These are phyloP conservation scores for Cololabis saira DNA, from an alignment of 2,113 vertebrate species.

Conservation along the genomic window DNA sequence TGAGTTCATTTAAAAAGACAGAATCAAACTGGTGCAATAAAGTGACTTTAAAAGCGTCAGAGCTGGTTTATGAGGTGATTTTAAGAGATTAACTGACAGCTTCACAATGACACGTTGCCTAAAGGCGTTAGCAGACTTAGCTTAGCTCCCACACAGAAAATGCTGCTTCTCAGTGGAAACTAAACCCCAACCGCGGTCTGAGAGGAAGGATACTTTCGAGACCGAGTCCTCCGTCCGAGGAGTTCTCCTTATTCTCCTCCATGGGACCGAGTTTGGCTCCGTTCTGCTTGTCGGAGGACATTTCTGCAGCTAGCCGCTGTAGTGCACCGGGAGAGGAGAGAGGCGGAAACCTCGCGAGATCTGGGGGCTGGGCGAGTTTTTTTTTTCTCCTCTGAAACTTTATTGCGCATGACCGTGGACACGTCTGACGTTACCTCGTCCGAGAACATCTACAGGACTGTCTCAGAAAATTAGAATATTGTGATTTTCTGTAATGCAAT, in stretches of 20 bases:
- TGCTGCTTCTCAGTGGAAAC: background rate
- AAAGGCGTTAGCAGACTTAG: conserved; percentile 48
- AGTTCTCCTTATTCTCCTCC: conserved; percentile 89
- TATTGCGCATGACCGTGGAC: too few species aligned
- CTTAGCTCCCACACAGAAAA: conserved; percentile 11
- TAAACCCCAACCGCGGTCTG: too few species aligned
- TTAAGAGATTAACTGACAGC: background rate
- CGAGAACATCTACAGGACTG: too few species aligned
- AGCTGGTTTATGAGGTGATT: too few species aligned
- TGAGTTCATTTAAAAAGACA: too few species aligned
- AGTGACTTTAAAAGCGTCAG: too few species aligned
- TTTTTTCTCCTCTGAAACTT: too few species aligned
- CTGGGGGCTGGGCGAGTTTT: background rate
- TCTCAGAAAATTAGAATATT: too few species aligned
- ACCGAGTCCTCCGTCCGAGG: conserved; percentile 79
- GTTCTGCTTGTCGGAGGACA: conserved; percentile 79
- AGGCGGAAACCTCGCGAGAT: conserved; percentile 49
- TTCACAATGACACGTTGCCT: conserved; percentile 75
- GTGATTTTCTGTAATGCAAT: too few species aligned
- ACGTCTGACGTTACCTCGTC: too few species aligned
- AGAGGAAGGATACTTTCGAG: conserved; percentile 92
- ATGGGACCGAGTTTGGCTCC: conserved; percentile 66
- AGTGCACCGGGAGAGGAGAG: conserved; percentile 30
- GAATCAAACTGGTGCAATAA: too few species aligned
- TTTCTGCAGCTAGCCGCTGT: conserved; percentile 58